These are phyloP conservation scores for Andrena chrysosceles DNA, from an alignment of 2,888 invertebrate genomes.

Conservation along the genomic window DNA sequence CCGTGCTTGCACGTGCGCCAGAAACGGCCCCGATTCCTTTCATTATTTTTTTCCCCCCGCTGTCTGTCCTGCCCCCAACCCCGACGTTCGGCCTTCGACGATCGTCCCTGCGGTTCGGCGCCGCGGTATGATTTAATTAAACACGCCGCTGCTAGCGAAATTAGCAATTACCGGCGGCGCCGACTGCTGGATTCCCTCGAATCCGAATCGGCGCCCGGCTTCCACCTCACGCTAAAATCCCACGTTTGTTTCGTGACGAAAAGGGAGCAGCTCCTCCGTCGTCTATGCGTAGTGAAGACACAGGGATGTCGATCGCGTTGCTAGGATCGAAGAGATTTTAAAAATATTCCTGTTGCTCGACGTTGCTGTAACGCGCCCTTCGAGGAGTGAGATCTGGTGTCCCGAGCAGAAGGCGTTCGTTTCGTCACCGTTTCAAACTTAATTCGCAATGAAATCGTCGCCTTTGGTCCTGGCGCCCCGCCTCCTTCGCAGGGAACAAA, in stretches of 20 bases:
- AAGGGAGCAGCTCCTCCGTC: too few species aligned
- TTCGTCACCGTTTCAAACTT: background rate
- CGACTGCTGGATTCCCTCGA: constrained; percentile 44
- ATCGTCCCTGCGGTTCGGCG: constrained; percentile 43
- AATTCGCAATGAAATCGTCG: constrained; percentile 24
- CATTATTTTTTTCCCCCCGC: constrained; percentile 43
- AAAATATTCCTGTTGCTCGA: background rate
- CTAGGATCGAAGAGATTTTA: too few species aligned
- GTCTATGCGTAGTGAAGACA: too few species aligned
- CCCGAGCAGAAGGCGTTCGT: background rate
- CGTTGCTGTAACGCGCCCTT: background rate
- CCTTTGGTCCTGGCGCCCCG: background rate
- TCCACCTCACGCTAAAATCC: background rate
- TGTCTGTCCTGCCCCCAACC: background rate
- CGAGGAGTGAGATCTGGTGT: background rate
- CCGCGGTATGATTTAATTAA: constrained; percentile 76
- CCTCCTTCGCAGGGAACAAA: constrained; percentile 2
- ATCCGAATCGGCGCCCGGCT: background rate
- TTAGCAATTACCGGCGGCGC: constrained; percentile 72
- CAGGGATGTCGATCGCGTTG: background rate
- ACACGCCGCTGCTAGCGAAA: constrained; percentile 69
- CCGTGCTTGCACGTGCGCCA: constrained; percentile 70
- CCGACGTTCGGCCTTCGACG: constrained; percentile 1
- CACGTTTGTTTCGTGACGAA: too few species aligned
- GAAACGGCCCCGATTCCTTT: constrained; percentile 55